Evolutionary conservation across 1,140 invertebrate genomes (phyloP).

Genomic region (Cardiocondyla obscurior): DNA sequence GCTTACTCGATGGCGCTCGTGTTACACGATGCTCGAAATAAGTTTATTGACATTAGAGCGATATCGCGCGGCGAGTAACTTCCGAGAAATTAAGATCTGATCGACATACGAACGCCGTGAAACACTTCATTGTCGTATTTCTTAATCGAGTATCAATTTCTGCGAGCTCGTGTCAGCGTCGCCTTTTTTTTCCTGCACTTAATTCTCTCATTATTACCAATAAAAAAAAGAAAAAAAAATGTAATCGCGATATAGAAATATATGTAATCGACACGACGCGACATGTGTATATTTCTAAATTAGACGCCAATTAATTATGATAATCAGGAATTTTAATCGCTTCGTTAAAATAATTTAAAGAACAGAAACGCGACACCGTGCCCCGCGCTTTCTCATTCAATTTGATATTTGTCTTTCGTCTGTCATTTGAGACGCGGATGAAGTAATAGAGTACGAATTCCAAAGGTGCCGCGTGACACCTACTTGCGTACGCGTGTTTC

Average conservation of each 20-base stretch:
- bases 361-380: neutral
- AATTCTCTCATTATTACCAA: neutral
- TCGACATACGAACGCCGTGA: neutral
- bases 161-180: neutral
- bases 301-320: too few relatives aligned
- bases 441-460: conserved; percentile 53
- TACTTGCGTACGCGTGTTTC: conserved; percentile 68
- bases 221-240: too few relatives aligned
- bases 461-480: conserved; percentile 54
- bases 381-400: conserved; percentile 28
- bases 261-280: neutral
- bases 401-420: conserved; percentile 40
- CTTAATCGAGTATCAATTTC: neutral
- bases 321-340: neutral
- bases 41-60: conserved; percentile 27
- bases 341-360: conserved; percentile 33
- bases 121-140: neutral
- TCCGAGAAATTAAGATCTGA: conserved; percentile 23
- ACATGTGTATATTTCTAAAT: neutral
- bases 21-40: neutral
- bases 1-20: neutral
- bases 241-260: neutral
- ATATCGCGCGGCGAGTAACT: conserved; percentile 7
- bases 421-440: conserved; percentile 36
- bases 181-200: neutral